These are phyloP conservation scores for Nemurella pictetii DNA, from an alignment of 2,888 invertebrate genomes.

Conservation along the genomic window DNA sequence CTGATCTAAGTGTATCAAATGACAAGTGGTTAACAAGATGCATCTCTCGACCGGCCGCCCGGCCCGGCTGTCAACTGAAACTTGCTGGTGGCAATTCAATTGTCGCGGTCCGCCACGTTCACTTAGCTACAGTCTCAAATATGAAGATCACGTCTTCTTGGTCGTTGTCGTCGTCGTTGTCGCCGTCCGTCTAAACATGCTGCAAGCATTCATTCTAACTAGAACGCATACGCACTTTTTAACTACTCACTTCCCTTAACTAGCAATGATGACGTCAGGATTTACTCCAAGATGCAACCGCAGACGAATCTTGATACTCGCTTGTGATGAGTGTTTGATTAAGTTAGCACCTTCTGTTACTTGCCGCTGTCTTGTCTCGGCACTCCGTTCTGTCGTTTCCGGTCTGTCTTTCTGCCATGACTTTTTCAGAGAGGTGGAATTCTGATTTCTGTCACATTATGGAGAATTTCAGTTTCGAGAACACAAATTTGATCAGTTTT, in stretches of 20 bases:
- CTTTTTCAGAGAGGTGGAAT: no score
- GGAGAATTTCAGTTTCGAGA: no score
- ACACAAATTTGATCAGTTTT: no score
- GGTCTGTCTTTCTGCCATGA: not conserved
- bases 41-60: no score
- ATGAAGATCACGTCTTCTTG: constrained; percentile 22
- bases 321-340: not conserved
- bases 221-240: constrained; percentile 19
- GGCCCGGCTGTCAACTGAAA: not conserved
- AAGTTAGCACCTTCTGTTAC: not conserved
- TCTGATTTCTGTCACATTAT: no score
- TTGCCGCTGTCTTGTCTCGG: no score
- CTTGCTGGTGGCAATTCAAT: constrained; percentile 11
- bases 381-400: no score
- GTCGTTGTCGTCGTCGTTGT: not conserved
- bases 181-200: not conserved
- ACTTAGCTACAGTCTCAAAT: not conserved
- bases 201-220: not conserved
- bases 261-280: constrained; percentile 8
- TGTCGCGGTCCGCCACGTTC: not conserved
- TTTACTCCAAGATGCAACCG: not conserved
- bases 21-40: constrained; percentile 1
- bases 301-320: not conserved
- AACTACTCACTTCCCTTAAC: constrained; percentile 27
- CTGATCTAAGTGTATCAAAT: not conserved